Percentiles rank a stretch among this genome's conserved stretches.
Evolutionary conservation across 2,113 vertebrate species (phyloP).

Genomic region (Platycercus adscitus): DNA sequence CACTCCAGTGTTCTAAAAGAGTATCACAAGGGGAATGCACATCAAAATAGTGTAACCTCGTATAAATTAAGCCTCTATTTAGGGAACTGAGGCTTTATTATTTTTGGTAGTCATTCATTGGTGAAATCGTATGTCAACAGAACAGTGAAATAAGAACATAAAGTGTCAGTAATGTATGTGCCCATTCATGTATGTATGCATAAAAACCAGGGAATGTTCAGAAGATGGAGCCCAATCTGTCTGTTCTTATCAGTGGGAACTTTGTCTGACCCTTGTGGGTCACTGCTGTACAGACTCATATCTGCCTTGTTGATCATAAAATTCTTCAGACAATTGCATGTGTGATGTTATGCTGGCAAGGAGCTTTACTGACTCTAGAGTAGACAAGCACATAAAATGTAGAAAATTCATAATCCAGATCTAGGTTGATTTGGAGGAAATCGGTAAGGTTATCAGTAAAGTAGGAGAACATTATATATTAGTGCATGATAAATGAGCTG

Average conservation of each 20-base stretch:
- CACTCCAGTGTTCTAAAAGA: background rate
- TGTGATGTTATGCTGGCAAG: background rate
- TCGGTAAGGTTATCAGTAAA: background rate
- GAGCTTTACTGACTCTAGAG: background rate
- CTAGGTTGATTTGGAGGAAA: background rate
- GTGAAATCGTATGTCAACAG: background rate
- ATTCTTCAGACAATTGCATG: background rate
- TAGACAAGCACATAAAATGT: fast-evolving
- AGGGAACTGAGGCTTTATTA: background rate
- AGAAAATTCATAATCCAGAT: background rate
- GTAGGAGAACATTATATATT: background rate
- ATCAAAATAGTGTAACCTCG: background rate
- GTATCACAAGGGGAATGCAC: background rate
- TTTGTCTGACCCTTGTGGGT: background rate
- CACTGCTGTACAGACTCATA: background rate
- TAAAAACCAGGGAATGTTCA: background rate
- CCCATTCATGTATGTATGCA: fast-evolving
- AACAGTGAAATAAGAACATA: background rate
- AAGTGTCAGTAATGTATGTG: background rate
- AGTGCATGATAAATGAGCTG: background rate
- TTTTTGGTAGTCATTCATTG: background rate
- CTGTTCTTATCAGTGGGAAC: background rate
- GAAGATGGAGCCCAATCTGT: background rate
- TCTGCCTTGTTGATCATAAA: background rate
- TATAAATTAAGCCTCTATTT: background rate